These are phyloP conservation scores for Lepidochitona cinerea DNA, from an alignment of 2,888 invertebrate genomes.

Conservation along the genomic window DNA sequence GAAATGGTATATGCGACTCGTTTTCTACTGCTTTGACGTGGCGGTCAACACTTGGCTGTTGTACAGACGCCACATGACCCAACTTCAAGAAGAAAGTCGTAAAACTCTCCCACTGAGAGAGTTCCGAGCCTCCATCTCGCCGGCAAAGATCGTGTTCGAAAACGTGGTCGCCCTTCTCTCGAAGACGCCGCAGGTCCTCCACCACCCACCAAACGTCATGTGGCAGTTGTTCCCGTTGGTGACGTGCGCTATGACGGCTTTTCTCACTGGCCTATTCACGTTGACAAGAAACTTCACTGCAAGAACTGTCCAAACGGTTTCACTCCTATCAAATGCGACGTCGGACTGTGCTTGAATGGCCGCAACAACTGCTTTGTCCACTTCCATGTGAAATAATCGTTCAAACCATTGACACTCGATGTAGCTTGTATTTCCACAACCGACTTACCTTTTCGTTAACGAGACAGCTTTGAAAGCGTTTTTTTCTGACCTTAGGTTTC, in stretches of 20 bases:
- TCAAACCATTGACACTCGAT: too few species aligned
- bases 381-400: neutral
- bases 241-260: slow-evolving; percentile 6
- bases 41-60: slow-evolving; percentile 17
- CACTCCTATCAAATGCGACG: slow-evolving; percentile 6
- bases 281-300: neutral
- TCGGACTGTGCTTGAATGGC: neutral
- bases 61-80: neutral
- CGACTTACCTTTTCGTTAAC: too few species aligned
- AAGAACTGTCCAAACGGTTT: neutral
- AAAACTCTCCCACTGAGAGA: neutral
- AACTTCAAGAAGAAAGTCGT: neutral
- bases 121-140: neutral
- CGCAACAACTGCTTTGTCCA: slow-evolving; percentile 10
- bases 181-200: slow-evolving; percentile 6
- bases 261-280: neutral
- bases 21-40: slow-evolving; percentile 9
- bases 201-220: neutral
- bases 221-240: neutral
- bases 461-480: too few species aligned
- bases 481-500: too few species aligned
- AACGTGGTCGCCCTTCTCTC: slow-evolving; percentile 2
- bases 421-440: too few species aligned
- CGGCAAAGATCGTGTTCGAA: neutral
- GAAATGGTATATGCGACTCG: slow-evolving; percentile 3